These are phyloP conservation scores for Lasioglossum villosulum DNA, from an alignment of 2,888 invertebrate species.

Conservation along the genomic window DNA sequence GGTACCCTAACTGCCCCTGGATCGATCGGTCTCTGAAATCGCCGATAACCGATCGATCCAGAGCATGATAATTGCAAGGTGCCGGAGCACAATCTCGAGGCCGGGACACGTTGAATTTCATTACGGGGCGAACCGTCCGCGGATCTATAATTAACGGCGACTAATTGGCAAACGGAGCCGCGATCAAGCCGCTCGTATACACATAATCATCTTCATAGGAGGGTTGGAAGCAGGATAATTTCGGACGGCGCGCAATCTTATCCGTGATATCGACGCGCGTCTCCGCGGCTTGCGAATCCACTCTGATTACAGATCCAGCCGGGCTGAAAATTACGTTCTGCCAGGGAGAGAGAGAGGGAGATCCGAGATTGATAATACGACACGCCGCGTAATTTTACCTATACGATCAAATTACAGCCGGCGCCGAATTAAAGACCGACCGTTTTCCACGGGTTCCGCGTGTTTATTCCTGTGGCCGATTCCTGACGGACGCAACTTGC, in stretches of 20 bases:
- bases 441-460: constrained; percentile 32
- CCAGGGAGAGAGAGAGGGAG: neutral
- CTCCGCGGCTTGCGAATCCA: constrained; percentile 20
- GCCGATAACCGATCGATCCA: neutral
- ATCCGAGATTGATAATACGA: constrained; percentile 37
- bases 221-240: constrained; percentile 42
- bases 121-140: constrained; percentile 9
- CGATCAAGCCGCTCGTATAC: neutral
- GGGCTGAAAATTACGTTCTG: constrained; percentile 49
- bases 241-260: constrained; percentile 36
- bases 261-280: constrained; percentile 26
- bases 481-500: constrained; percentile 12
- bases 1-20: neutral
- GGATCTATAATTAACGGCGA: constrained; percentile 47
- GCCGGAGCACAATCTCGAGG: neutral
- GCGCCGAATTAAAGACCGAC: constrained; percentile 48
- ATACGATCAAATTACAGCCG: constrained; percentile 55
- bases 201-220: constrained; percentile 30
- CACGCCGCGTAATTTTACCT: constrained; percentile 46
- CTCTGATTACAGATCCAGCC: constrained; percentile 52
- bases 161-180: constrained; percentile 43
- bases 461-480: constrained; percentile 37
- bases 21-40: neutral
- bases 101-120: constrained; percentile 32
- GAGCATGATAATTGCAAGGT: constrained; percentile 33